Percentiles rank a stretch among this genome's conserved stretches.
Evolutionary conservation across 2,888 invertebrate species (phyloP).

Genomic region (Catocala fraxini): DNA sequence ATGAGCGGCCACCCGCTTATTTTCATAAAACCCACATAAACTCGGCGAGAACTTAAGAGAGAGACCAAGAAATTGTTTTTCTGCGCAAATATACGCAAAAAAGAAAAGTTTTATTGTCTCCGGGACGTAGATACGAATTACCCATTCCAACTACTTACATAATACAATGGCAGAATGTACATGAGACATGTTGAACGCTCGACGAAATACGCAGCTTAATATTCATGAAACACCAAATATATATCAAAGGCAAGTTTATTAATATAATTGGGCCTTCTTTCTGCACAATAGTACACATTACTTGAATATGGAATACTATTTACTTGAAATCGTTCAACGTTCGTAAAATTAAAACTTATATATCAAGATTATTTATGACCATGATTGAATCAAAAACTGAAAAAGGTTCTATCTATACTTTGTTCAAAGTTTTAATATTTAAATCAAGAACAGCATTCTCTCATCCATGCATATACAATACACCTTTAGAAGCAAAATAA

Average conservation of each 20-base stretch:
- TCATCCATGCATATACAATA: constrained; percentile 10
- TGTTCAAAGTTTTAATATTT: not conserved
- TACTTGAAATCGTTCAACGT: not conserved
- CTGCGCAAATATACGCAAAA: constrained; percentile 56
- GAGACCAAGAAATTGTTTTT: constrained; percentile 75
- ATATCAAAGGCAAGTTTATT: constrained; percentile 34
- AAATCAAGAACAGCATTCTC: constrained; percentile 2
- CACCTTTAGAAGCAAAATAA: constrained; percentile 31
- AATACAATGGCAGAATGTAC: constrained; percentile 39
- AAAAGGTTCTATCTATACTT: not conserved
- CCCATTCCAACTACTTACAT: constrained; percentile 48
- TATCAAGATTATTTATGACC: not conserved
- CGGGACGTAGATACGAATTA: constrained; percentile 40
- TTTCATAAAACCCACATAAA: constrained; percentile 85
- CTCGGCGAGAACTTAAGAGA: constrained; percentile 68
- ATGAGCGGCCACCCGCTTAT: constrained; percentile 86
- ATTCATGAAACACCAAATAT: constrained; percentile 32
- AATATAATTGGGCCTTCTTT: constrained; percentile 27
- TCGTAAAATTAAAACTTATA: not conserved
- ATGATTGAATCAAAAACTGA: not conserved
- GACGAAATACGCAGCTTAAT: constrained; percentile 24
- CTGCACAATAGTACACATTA: constrained; percentile 2
- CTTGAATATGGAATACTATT: not conserved
- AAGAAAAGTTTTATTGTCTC: constrained; percentile 52
- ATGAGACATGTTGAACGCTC: constrained; percentile 28